phyloP scores from a whole-genome alignment of 2,888 invertebrate genomes.

The Drosophila buzzatii region DNA sequence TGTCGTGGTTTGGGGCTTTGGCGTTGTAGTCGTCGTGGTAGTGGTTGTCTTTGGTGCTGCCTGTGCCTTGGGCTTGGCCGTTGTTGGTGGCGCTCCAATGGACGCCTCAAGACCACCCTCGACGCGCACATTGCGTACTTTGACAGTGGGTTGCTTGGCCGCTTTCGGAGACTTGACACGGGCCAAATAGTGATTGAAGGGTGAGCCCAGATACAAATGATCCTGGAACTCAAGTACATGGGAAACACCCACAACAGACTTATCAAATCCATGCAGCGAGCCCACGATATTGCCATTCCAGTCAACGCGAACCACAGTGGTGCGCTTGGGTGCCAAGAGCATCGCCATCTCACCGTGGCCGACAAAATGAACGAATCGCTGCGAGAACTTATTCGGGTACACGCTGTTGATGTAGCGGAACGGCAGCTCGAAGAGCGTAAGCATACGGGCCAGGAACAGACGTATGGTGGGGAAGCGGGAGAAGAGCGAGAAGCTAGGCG shows the following conservation, averaged over 20 bases:
- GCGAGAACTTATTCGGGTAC: slow-evolving; percentile 89
- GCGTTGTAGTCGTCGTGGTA: slow-evolving; percentile 61
- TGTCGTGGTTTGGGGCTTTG: slow-evolving; percentile 56
- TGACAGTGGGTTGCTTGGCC: slow-evolving; percentile 74
- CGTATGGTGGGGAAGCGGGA: slow-evolving; percentile 88
- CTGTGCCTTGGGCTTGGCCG: slow-evolving; percentile 66
- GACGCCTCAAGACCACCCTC: slow-evolving; percentile 82
- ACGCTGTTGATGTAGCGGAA: slow-evolving; percentile 88
- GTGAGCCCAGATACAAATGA: slow-evolving; percentile 89
- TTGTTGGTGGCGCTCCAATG: slow-evolving; percentile 64
- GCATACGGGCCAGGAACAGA: slow-evolving; percentile 88
- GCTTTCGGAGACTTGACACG: slow-evolving; percentile 87
- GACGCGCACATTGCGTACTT: slow-evolving; percentile 82
- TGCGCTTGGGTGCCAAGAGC: slow-evolving; percentile 84
- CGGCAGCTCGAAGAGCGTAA: slow-evolving; percentile 88
- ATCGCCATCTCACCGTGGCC: slow-evolving; percentile 87
- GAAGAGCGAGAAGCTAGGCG: slow-evolving; percentile 86
- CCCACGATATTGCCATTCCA: slow-evolving; percentile 91
- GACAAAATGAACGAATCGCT: slow-evolving; percentile 88
- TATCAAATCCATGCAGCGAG: slow-evolving; percentile 88
- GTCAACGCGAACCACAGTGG: slow-evolving; percentile 89
- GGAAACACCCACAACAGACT: slow-evolving; percentile 86
- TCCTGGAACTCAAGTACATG: slow-evolving; percentile 89
- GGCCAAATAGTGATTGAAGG: slow-evolving; percentile 89
- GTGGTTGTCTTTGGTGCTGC: slow-evolving; percentile 60